Evolutionary conservation across 1,140 invertebrate genomes (phyloP), one percentile per base, ranked within the genome.

Genomic region (Piezodorus guildinii): DNA sequence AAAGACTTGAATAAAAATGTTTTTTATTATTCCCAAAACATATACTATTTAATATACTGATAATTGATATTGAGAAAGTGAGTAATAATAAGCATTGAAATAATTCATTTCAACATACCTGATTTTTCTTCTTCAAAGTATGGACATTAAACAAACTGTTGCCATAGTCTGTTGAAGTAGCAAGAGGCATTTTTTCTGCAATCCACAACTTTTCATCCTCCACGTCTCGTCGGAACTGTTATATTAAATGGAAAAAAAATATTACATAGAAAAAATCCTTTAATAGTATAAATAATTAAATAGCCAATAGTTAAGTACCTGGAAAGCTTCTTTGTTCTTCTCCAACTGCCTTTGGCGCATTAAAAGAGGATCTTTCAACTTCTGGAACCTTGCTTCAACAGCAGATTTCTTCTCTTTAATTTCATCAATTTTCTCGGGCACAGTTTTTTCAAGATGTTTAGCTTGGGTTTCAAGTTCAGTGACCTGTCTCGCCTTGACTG

Each of bases 181-280:
- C 96, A 62, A 93, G 81, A 0, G 94, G 94, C 85, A 98, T 90
- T 76, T 98, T 97, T 74, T 99, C 97, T 52, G 85, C 84, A 65
- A 99, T 94, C 96, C 96, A 99, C 10, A 98, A 76, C 70, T 97
- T 96, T 76, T 99, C 97, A 76, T 99, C 97, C 73, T 99, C 97
- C 60, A 99, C 86, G 76, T 99, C 96, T 65, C 97, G 84, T 44
- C 94, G 83, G 80, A 99, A 99, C 76, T 72, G 58, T 30, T 67
- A 39, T 21, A 9, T 43, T 30, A 60, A 27, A 56, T 46, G 27
- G n/a, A 67, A 64, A 17, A 60, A 62, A 51, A 51, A 62, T 25
- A 52, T 49, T 46, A 51, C 3, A 49, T 25, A 3, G 27, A 59
- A 4, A 27, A 34, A 14, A 19, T 17, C 6, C 23, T 19, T 56